Evolutionary conservation across 2,888 invertebrate genomes (phyloP), one percentile per base, ranked within the genome.

Genomic region (Lasioglossum oenotherae): DNA sequence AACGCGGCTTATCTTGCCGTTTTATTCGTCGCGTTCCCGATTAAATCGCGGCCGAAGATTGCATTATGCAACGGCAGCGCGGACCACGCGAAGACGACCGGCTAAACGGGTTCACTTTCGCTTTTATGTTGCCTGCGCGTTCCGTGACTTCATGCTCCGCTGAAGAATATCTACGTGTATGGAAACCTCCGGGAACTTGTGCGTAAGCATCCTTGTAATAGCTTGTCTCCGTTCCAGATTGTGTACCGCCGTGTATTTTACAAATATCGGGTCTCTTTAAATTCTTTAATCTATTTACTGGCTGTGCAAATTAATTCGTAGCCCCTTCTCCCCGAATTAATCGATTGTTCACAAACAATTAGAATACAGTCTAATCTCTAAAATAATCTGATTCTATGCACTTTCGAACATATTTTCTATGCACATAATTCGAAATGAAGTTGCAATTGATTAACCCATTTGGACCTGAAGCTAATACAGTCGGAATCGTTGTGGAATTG

Each of bases 31-130:
- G 23, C 27, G 27, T 67, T 38, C 38, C 19, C 69, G 84, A 85
- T 83, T 85, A 85, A 79, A 83, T 85, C 84, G 53, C 38, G 46
- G 19, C 12, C 46, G 31, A 69, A 57, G 75, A 74, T 57, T 74
- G 53, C 44, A 53, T 19, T 60, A 35, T 57, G 67, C 38, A 76
- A 69, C 57, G 73, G 35, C n/a, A 67, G 60, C 44, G 72, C 23
- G 8, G 41, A 53, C 41, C 60, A n/a, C 41, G 31, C 19, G 12
- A 71, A 35, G 35, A 64, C 16, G 78, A 74, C 64, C 81, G 72
- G 57, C 71, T 84, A 44, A 77, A 76, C 67, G n/a, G 14, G 19
- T 49, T 69, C 78, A 72, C 71, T 53, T 76, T 73, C 71, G 46
- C n/a, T 73, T 44, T 78, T 64, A n/a, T 8, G 12, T 19, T 6